Evolutionary conservation across 2,888 invertebrate species (phyloP), one percentile per base, ranked within the genome.

Genomic region (Amaurobius ferox): DNA sequence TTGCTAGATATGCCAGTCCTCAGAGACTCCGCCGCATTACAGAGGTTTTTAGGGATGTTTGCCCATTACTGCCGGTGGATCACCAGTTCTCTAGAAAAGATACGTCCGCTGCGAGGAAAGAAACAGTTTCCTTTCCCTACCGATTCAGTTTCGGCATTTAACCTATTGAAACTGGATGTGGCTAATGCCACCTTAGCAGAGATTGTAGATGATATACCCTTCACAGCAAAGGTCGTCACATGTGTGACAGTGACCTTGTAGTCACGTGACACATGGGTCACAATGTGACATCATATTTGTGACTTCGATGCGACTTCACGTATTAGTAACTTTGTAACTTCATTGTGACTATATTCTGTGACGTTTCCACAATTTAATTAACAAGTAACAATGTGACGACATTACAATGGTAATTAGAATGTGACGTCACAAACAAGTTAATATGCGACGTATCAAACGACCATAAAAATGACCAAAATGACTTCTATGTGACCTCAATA

Each of bases 61-160:
- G 35, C 61, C 19, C 61, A 80, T 19, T 74, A 80, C 40, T 44
- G 62, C 6, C 32, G 61, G 3, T 80, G 72, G 39, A 73, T 81
- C 9, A 3, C 48, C 0, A 2, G 29, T 1, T 81, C 68, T 55
- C 40, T 19, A 2, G n/a, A 30, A 0, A 81, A 81, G 19, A n/a
- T 48, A 6, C 19, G 23, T 3, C 26, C 68, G 3, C n/a, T 74
- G 0, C 16, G 19, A 7, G 23, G 9, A 48, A 67, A 35, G n/a
- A 19, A n/a, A 23, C 28, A 23, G 23, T 61, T 26, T 61, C 61
- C 61, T 23, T 26, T 61, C 61, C 5, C 61, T 3, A 61, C 5
- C 19, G 6, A 23, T 6, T 19, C 61, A 23, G 61, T 61, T 5
- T 23, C 11, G 23, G 61, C 26, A 5, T 61, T 61, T 28, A 61